These are phyloP conservation scores for Petrocephalus microphthalmus DNA, from an alignment of 2,113 vertebrate species.

Conservation along the genomic window DNA sequence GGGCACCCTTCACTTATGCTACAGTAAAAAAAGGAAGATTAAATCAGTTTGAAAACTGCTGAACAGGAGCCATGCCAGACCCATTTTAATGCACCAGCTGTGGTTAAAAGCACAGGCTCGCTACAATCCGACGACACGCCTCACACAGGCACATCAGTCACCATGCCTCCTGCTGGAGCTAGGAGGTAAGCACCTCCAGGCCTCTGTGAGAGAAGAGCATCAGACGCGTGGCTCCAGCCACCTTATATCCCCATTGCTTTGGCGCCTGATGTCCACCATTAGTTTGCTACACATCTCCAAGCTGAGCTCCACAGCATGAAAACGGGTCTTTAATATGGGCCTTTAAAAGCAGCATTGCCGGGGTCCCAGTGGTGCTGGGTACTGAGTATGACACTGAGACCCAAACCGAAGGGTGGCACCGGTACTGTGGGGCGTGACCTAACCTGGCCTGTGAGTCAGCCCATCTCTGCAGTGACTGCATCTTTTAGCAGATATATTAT, in stretches of 20 bases:
- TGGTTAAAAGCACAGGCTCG: background rate
- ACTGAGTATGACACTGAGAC: background rate
- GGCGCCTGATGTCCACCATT: background rate
- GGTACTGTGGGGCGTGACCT: background rate
- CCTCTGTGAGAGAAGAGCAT: background rate
- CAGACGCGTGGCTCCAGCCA: background rate
- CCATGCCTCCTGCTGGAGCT: background rate
- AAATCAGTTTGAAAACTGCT: conserved; percentile 1
- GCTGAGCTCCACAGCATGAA: background rate
- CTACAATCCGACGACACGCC: background rate
- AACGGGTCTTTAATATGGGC: background rate
- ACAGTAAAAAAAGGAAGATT: background rate
- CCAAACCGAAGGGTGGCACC: background rate
- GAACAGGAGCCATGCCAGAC: background rate
- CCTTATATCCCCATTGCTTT: background rate
- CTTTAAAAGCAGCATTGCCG: background rate
- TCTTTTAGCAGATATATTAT: background rate
- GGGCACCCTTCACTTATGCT: background rate
- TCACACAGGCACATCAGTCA: background rate
- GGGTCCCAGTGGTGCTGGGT: too few relatives aligned
- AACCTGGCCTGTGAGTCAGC: too few relatives aligned
- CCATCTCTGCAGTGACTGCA: background rate
- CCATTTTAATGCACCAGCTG: background rate
- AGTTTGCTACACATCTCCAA: background rate
- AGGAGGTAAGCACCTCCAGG: background rate